Evolutionary conservation across 2,888 invertebrate genomes (phyloP).

Genomic region (Strigamia transsilvanica): DNA sequence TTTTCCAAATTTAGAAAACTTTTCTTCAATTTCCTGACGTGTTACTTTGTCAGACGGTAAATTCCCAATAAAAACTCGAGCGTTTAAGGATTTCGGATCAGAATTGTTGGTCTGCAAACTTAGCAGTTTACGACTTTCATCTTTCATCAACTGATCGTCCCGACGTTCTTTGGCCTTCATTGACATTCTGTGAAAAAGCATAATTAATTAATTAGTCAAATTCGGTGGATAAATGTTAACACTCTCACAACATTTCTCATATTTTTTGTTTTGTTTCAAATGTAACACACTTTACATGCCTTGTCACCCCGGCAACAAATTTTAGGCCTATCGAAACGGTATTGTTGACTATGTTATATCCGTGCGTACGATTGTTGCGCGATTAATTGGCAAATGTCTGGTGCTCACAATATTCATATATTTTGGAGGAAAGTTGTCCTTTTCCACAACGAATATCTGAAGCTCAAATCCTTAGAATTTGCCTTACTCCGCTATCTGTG

Average conservation of each 20-base stretch:
- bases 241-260: background rate
- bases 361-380: background rate
- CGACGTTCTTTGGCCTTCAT: slow-evolving; percentile 15
- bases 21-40: slow-evolving; percentile 74
- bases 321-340: background rate
- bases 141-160: slow-evolving; percentile 41
- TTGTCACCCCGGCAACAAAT: slow-evolving; percentile 9
- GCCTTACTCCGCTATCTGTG: background rate
- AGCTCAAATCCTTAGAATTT: background rate
- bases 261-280: background rate
- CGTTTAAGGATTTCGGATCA: slow-evolving; percentile 77
- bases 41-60: slow-evolving; percentile 74
- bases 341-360: background rate
- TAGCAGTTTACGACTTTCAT: slow-evolving; percentile 27
- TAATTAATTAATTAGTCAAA: too few relatives aligned
- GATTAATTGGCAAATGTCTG: background rate
- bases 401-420: background rate
- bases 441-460: background rate
- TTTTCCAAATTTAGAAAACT: slow-evolving; percentile 78
- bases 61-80: slow-evolving; percentile 83
- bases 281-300: background rate
- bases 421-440: background rate
- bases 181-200: background rate
- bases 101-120: slow-evolving; percentile 59
- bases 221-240: too few relatives aligned